phyloP scores from a whole-genome alignment of 2,113 vertebrate genomes.

The Orcinus orca region DNA sequence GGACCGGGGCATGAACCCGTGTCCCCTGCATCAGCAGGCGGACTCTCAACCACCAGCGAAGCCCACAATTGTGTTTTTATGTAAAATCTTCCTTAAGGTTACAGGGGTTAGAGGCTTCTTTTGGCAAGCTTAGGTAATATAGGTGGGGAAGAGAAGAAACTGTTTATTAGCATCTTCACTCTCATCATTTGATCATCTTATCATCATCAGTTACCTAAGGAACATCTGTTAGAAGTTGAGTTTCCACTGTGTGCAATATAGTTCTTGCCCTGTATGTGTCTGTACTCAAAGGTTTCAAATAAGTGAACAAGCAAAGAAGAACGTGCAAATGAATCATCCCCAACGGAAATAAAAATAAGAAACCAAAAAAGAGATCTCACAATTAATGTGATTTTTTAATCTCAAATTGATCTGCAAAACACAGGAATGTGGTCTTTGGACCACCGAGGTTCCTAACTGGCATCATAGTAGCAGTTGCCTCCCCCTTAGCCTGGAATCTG shows the following conservation, averaged over 20 bases:
- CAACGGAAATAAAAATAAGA: background rate
- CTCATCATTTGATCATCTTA: background rate
- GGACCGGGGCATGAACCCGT: too few species aligned
- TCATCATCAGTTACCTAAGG: background rate
- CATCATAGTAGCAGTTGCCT: background rate
- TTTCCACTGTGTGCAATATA: background rate
- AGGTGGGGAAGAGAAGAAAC: background rate
- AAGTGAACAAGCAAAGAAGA: background rate
- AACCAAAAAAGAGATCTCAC: background rate
- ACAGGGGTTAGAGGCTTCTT: background rate
- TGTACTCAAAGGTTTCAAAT: background rate
- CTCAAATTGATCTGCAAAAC: background rate
- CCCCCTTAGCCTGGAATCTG: background rate
- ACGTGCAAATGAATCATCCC: background rate
- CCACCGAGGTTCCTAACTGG: background rate
- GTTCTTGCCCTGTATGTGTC: background rate
- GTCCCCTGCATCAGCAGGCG: too few species aligned
- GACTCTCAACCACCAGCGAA: too few species aligned
- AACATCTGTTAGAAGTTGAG: background rate
- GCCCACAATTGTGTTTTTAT: background rate
- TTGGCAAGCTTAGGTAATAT: background rate
- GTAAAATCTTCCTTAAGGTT: background rate
- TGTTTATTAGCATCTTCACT: background rate
- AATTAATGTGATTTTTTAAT: slow-evolving; percentile 6
- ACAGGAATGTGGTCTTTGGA: background rate